Evolutionary conservation across 2,888 invertebrate species (phyloP).

Genomic region (Spicauda simplicius): DNA sequence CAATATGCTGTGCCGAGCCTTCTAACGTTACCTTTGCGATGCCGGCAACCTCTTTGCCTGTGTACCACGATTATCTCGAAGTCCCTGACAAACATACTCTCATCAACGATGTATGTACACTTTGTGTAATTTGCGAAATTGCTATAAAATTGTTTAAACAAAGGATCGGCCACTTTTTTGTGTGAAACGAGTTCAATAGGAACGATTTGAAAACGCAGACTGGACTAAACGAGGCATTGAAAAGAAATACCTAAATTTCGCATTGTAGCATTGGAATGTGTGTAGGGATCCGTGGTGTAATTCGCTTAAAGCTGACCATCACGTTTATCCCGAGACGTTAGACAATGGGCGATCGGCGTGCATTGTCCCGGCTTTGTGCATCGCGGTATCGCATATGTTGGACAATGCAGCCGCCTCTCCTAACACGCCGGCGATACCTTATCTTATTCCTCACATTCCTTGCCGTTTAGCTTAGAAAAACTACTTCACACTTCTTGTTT

Average conservation of each 20-base stretch:
- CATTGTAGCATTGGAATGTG: constrained; percentile 29
- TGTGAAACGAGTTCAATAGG: neutral
- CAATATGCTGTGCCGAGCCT: constrained; percentile 51
- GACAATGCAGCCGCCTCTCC: constrained; percentile 52
- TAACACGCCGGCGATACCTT: constrained; percentile 46
- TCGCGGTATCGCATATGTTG: constrained; percentile 62
- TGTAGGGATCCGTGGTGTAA: constrained; percentile 49
- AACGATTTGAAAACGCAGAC: constrained; percentile 15
- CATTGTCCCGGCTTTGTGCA: constrained; percentile 76
- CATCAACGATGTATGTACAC: constrained; percentile 3
- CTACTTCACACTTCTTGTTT: constrained; percentile 7
- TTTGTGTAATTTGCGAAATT: neutral
- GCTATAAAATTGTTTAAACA: neutral
- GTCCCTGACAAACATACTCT: constrained; percentile 28
- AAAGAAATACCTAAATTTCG: constrained; percentile 27
- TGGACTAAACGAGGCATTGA: constrained; percentile 24
- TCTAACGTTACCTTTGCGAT: constrained; percentile 49
- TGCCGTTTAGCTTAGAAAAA: constrained; percentile 11
- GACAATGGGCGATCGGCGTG: constrained; percentile 67
- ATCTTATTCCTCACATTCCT: constrained; percentile 45
- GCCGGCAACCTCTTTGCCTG: constrained; percentile 39
- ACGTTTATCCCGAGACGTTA: constrained; percentile 67
- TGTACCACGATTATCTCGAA: constrained; percentile 33
- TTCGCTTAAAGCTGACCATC: constrained; percentile 59
- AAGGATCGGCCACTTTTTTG: neutral